Base-by-base conservation (phyloP, 2,113 vertebrate genomes). In the Oceanites oceanicus region DNA sequence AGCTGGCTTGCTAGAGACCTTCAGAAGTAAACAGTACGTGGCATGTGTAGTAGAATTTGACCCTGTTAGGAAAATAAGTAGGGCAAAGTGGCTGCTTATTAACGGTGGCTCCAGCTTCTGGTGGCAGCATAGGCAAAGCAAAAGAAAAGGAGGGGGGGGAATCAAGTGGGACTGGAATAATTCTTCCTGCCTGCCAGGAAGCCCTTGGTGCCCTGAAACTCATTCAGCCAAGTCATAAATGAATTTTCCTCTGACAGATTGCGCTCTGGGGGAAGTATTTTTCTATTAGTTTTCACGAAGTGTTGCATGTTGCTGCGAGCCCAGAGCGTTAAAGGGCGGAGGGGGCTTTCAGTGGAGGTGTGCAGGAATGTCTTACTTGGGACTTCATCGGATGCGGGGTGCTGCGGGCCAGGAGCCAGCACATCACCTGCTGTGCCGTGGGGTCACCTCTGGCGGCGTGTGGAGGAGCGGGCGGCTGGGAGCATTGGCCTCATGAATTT, bases 391-490 rank as follows among this genome's bases (percentile, higher is more conserved):
- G 34, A 16, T 80, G 42, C 2, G 3, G 50, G 8, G 6, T 19
- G 36, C 40, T 62, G 56, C 2, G 7, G 59, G 8, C 1, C 2
- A 40, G 38, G 38, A 65, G 49, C 44, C 2, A 8, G 11, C 44
- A 4, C 3, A 1, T 73, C 17, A 10, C 20, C 42, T 0, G 1
- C 30, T 2, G 3, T 70, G 66, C 40, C 0, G 1, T 6, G 8
- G 76, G 36, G 30, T 52, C 14, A 11, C 11, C 58, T 59, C 32
- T 4, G 6, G 40, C 8, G 7, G 40, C 1, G 5, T 58, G 14
- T 45, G 55, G 50, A 73, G 65, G 30, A 77, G 23, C 2, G 3
- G n/a, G 50, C 0, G 1, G 21, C 63, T 40, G 36, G 23, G 29
- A 71, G 63, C 4, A 0, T 9, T 29, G 32, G 10, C 34, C 25